A percentile compares a stretch with the other conserved stretches of the same genome.
Evolutionary conservation across 2,113 vertebrate species (phyloP).

Genomic region (Suricata suricatta): DNA sequence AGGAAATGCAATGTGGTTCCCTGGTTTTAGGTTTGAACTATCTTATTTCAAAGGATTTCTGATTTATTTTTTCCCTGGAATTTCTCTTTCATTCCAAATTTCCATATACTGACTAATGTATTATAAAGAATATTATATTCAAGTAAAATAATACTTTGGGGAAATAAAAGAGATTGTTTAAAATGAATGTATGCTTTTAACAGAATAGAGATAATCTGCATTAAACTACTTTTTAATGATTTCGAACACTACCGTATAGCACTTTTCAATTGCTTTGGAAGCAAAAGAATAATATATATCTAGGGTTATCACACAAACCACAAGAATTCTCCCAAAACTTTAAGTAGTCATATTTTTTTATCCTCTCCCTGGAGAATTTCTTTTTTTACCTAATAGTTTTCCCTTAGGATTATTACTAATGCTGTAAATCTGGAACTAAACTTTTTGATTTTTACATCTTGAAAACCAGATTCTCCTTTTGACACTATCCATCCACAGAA

Average conservation of each 20-base stretch:
- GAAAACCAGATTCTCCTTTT: neutral
- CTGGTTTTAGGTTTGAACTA: neutral
- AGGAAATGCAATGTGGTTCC: neutral
- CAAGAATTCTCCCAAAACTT: neutral
- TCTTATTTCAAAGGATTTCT: constrained; percentile 31
- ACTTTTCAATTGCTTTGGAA: constrained; percentile 31
- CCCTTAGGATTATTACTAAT: neutral
- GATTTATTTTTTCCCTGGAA: neutral
- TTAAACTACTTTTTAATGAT: neutral
- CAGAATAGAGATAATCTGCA: neutral
- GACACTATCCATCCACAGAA: neutral
- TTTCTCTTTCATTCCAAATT: neutral
- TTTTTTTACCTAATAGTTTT: neutral
- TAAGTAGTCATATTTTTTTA: neutral
- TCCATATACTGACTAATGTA: neutral
- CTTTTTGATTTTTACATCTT: neutral
- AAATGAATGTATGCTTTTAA: neutral
- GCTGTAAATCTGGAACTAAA: neutral
- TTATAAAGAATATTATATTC: neutral
- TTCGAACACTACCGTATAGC: constrained; percentile 37
- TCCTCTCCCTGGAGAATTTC: constrained; percentile 1
- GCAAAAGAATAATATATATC: neutral
- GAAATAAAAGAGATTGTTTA: constrained; percentile 13
- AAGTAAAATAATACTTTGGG: constrained; percentile 25
- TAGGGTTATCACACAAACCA: neutral